Percentiles rank a stretch among this genome's conserved stretches.
Conservation (phyloP, 2,888 invertebrate species). For the Caenorhabditis japonica region DNA sequence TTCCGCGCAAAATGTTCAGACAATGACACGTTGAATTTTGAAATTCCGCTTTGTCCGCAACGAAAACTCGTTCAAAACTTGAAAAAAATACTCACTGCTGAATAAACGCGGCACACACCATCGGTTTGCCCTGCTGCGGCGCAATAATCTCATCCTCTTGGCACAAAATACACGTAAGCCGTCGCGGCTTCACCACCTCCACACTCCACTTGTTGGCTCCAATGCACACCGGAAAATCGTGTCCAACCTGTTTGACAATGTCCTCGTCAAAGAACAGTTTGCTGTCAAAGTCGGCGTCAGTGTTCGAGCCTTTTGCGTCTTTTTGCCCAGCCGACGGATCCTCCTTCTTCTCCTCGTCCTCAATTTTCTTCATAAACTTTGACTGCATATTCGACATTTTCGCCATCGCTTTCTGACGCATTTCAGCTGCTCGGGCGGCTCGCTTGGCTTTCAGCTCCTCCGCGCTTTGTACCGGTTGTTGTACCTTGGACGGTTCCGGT, state of each 20-base stretch:
- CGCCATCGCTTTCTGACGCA: constrained; percentile 67
- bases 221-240: constrained; percentile 71
- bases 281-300: constrained; percentile 20
- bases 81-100: constrained; percentile 65
- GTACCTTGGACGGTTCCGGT: constrained; percentile 4
- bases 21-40: no score
- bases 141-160: constrained; percentile 72
- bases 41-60: no score
- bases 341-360: constrained; percentile 45
- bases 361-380: constrained; percentile 53
- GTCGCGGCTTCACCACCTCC: constrained; percentile 53
- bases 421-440: constrained; percentile 66
- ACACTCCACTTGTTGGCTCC: constrained; percentile 60
- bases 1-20: no score
- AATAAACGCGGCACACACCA: constrained; percentile 74
- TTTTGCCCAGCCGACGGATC: constrained; percentile 7
- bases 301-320: neutral
- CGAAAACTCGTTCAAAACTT: no score
- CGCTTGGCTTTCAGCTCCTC: constrained; percentile 55
- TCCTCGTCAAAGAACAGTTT: constrained; percentile 57
- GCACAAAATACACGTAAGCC: constrained; percentile 74
- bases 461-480: constrained; percentile 2
- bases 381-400: constrained; percentile 60
- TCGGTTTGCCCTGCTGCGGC: constrained; percentile 59
- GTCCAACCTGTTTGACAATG: constrained; percentile 45